Base-by-base conservation (phyloP, 2,888 invertebrate genomes). In the Metacarcinus magister region DNA sequence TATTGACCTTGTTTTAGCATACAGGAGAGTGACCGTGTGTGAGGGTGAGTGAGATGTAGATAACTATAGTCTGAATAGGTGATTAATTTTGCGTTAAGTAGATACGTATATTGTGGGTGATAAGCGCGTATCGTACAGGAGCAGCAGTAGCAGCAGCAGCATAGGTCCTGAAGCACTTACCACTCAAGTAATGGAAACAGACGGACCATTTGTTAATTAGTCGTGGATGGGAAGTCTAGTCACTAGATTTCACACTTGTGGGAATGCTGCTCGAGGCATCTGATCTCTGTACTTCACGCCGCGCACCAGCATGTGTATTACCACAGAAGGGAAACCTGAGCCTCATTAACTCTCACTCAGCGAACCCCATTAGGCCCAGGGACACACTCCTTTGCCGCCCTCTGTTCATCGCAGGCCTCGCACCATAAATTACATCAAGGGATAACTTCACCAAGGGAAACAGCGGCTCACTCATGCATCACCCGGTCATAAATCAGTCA, bases 131-230 rank as follows among this genome's bases (percentile, higher is more conserved):
- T 23, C 16, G 19, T 75, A 8, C 75, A 75, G 75, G n/a, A 1
- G 19, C 87, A 32, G 10, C 87, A 39, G 32, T 7, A 28, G 28
- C 5, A 5, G 32, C 0, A 13, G 28, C 13, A 39, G 75, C 23
- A 23, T 7, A 32, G 10, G 16, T 4, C 87, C 13, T 13, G 87
- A 10, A 87, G 13, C 39, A 87, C 87, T 75, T 75, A 75, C n/a
- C 75, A 75, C 28, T 5, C 4, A 2, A 13, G 39, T 87, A 87
- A 87, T 87, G 87, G 13, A 87, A 87, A 87, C 87, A 39, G 87
- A 87, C 39, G 87, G 4, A 39, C 87, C 87, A 39, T 87, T 87
- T 87, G 87, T 87, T 87, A 87, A 87, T 87, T 87, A 87, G 39
- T 32, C 39, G 32, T 13, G 13, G 87, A 87, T 16, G 32, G 28